These are phyloP conservation scores for Talpa occidentalis DNA, from an alignment of 2,113 vertebrate species.

Conservation along the genomic window DNA sequence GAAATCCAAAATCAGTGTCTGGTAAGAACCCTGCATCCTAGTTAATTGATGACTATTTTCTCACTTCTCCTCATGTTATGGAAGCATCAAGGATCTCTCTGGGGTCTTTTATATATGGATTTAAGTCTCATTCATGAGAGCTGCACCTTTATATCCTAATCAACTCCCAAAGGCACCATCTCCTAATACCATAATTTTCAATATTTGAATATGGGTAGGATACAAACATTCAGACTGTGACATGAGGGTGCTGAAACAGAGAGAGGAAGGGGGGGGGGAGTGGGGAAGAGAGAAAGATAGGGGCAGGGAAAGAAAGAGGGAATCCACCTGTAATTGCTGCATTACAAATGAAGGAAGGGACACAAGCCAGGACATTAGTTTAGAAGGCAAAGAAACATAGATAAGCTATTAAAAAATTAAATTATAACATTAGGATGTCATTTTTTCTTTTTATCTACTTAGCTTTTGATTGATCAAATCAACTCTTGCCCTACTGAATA, in stretches of 20 bases:
- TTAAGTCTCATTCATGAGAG: neutral
- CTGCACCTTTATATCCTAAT: neutral
- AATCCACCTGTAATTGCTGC: neutral
- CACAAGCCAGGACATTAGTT: neutral
- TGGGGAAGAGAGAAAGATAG: neutral
- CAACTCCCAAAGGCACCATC: neutral
- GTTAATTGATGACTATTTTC: neutral
- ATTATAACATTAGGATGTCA: neutral
- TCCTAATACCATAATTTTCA: neutral
- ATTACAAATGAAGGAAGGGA: neutral
- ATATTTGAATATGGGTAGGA: neutral
- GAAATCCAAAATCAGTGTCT: neutral
- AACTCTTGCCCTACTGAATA: neutral
- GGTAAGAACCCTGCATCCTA: neutral
- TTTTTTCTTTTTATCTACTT: neutral
- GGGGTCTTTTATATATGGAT: neutral
- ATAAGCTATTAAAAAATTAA: conserved; percentile 24
- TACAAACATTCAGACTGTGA: neutral
- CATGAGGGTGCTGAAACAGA: too few relatives aligned
- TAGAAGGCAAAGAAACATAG: neutral
- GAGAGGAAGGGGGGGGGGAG: too few relatives aligned
- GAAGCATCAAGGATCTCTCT: neutral
- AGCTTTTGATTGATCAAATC: neutral
- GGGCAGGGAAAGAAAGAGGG: neutral
- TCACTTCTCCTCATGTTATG: neutral